phyloP scores from a whole-genome alignment of 2,797 vertebrate genomes.

The Eupleurogrammus muticus region DNA sequence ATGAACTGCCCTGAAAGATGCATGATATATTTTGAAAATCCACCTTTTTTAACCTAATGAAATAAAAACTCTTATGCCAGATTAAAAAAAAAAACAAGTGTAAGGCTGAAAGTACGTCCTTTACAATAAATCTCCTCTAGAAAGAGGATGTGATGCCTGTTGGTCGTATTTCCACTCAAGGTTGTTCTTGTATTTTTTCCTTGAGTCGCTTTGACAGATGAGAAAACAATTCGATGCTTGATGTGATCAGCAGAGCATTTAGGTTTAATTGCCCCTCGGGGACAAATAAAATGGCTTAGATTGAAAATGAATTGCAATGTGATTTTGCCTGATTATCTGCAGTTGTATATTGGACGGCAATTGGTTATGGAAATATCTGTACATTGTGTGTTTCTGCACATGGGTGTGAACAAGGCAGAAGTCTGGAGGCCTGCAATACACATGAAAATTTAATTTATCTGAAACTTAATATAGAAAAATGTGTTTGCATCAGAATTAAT shows the following conservation, averaged over 20 bases:
- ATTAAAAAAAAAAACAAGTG: conserved; percentile 59
- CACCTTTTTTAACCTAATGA: conserved; percentile 21
- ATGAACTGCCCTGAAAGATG: neutral
- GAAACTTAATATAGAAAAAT: neutral
- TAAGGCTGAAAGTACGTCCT: conserved; percentile 39
- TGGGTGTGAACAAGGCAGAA: neutral
- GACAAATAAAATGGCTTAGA: too few species aligned
- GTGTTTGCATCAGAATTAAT: neutral
- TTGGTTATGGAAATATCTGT: neutral
- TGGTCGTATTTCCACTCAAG: conserved; percentile 37
- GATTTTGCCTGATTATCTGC: neutral
- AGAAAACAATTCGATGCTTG: conserved; percentile 38
- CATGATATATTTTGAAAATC: conserved; percentile 17
- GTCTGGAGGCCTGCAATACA: neutral
- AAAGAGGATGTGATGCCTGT: conserved; percentile 37
- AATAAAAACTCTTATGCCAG: conserved; percentile 38
- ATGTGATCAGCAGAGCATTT: conserved; percentile 34
- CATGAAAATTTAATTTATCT: neutral
- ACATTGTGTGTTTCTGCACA: neutral
- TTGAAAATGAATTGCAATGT: neutral
- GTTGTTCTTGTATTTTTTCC: conserved; percentile 33
- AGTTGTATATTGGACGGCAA: neutral
- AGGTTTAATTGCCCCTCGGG: neutral
- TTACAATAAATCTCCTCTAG: conserved; percentile 45
- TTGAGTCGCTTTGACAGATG: conserved; percentile 39